A percentile compares a stretch with the other conserved stretches of the same genome.
phyloP scores from a whole-genome alignment of 2,888 invertebrate genomes.

The Napeogenes sylphis region DNA sequence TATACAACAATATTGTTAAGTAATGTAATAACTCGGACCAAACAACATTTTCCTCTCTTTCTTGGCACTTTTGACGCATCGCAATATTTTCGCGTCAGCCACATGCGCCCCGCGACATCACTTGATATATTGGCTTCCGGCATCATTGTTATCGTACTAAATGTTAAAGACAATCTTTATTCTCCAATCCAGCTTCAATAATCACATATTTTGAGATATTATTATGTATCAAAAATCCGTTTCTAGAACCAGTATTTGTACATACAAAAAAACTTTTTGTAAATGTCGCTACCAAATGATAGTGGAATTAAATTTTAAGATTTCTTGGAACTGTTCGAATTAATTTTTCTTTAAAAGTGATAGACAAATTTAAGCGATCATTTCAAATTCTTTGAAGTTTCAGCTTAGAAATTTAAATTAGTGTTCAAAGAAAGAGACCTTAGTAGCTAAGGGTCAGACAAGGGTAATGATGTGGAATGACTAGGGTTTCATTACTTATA shows the following conservation, averaged over 20 bases:
- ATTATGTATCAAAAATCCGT: too few relatives aligned
- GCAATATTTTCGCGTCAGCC: slow-evolving; percentile 73
- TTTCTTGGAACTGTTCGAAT: too few relatives aligned
- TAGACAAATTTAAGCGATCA: too few relatives aligned
- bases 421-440: slow-evolving; percentile 25
- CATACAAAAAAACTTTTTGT: too few relatives aligned
- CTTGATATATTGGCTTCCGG: slow-evolving; percentile 65
- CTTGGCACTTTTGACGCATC: slow-evolving; percentile 74
- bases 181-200: not conserved
- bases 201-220: too few relatives aligned
- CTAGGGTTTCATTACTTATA: slow-evolving; percentile 23
- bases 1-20: not conserved
- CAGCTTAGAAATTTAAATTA: slow-evolving; percentile 4
- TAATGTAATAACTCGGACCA: slow-evolving; percentile 28
- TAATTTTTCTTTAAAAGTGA: too few relatives aligned
- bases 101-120: slow-evolving; percentile 61
- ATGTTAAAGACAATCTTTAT: not conserved
- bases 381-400: not conserved
- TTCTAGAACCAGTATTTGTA: too few relatives aligned
- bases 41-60: slow-evolving; percentile 54
- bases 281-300: too few relatives aligned
- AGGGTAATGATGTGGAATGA: slow-evolving; percentile 8
- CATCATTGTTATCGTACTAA: slow-evolving; percentile 11
- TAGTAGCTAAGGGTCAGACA: slow-evolving; percentile 18
- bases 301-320: too few relatives aligned